A percentile compares a stretch with the other conserved stretches of the same genome.
Evolutionary conservation across 2,797 vertebrate species (phyloP).

Genomic region (Mastacembelus armatus): DNA sequence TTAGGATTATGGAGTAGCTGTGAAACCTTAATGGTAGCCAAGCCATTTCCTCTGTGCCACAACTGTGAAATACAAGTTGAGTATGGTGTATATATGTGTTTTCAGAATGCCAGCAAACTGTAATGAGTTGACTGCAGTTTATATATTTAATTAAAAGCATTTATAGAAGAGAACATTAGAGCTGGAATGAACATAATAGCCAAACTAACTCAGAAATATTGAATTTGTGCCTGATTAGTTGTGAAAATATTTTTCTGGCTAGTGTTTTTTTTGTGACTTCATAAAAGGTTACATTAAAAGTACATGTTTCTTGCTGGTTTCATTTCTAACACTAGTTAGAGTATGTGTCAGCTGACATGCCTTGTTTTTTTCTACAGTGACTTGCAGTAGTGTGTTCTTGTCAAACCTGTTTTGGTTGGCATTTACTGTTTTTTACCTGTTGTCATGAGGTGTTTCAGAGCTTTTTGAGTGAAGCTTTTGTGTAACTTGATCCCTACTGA

Average conservation of each 20-base stretch:
- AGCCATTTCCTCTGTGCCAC: neutral
- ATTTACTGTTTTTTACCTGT: slow-evolving; percentile 12
- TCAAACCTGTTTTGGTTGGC: slow-evolving; percentile 56
- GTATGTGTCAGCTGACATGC: slow-evolving; percentile 27
- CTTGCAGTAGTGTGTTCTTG: slow-evolving; percentile 32
- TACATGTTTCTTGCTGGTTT: slow-evolving; percentile 11
- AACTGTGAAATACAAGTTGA: neutral
- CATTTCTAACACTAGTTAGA: too few relatives aligned
- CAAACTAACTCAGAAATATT: neutral
- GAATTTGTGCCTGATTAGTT: neutral
- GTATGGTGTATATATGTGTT: neutral
- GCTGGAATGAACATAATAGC: neutral
- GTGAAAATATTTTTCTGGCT: neutral
- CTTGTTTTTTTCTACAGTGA: too few relatives aligned
- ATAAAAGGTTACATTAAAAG: slow-evolving; percentile 7
- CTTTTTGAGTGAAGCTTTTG: neutral
- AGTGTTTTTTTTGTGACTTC: neutral
- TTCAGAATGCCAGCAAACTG: neutral
- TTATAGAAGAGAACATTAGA: neutral
- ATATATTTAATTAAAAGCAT: neutral
- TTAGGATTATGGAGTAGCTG: neutral
- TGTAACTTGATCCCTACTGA: neutral
- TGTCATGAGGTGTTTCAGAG: neutral
- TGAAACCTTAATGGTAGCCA: neutral
- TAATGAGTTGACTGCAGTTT: neutral